Percentiles rank a stretch among this genome's conserved stretches.
Evolutionary conservation across 2,797 vertebrate genomes (phyloP).

Genomic region (Limosa lapponica): DNA sequence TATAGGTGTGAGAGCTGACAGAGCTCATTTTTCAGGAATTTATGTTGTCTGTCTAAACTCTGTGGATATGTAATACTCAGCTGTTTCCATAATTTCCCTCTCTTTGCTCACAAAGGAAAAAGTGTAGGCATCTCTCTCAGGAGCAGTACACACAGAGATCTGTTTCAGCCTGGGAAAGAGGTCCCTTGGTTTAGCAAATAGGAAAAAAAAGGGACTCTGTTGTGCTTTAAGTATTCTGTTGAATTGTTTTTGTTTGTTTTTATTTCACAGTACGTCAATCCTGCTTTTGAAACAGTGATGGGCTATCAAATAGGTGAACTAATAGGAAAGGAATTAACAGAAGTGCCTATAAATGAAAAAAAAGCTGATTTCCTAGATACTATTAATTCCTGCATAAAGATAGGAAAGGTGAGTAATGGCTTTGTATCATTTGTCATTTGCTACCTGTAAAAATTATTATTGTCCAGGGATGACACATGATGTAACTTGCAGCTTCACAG

Average conservation of each 20-base stretch:
- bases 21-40: neutral
- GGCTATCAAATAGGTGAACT: constrained; percentile 95
- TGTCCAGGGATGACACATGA: neutral
- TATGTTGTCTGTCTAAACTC: neutral
- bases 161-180: neutral
- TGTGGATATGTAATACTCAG: neutral
- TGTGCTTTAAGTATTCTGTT: neutral
- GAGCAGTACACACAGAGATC: neutral
- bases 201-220: neutral
- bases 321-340: constrained; percentile 93
- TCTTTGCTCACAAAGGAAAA: neutral
- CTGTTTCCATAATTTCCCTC: neutral
- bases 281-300: constrained; percentile 94
- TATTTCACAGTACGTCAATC: constrained; percentile 91
- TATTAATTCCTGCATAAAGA: constrained; percentile 94
- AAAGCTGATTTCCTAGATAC: constrained; percentile 95
- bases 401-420: constrained; percentile 90
- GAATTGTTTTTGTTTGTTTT: constrained; percentile 18
- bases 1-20: neutral
- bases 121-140: neutral
- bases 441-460: neutral
- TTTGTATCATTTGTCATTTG: neutral
- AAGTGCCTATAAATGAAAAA: constrained; percentile 97
- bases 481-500: neutral
- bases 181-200: neutral